phyloP scores from a whole-genome alignment of 2,797 vertebrate species.

The Poeciliopsis presidionis region DNA sequence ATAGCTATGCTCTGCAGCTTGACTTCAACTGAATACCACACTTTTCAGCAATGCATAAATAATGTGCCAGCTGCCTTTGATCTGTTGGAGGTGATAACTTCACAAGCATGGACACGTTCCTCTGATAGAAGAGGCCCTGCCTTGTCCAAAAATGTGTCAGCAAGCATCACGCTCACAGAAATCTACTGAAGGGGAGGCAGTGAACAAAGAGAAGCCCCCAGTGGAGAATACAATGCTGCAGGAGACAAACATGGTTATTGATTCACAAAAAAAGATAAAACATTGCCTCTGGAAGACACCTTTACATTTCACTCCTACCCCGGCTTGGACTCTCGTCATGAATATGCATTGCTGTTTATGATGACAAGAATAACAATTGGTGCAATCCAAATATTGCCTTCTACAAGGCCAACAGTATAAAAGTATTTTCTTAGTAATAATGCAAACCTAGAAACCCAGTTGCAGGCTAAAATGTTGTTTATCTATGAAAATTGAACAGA shows the following conservation, averaged over 20 bases:
- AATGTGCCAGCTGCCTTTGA: slow-evolving; percentile 72
- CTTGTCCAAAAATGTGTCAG: slow-evolving; percentile 71
- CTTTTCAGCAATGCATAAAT: slow-evolving; percentile 65
- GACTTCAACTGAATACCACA: slow-evolving; percentile 60
- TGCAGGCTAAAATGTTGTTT: background rate
- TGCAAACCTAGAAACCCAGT: background rate
- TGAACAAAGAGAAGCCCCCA: slow-evolving; percentile 30
- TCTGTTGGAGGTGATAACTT: slow-evolving; percentile 69
- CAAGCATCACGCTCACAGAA: slow-evolving; percentile 60
- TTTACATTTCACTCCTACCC: background rate
- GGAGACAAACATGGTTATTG: slow-evolving; percentile 3
- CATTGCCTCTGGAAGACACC: background rate
- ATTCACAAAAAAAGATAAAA: slow-evolving; percentile 1
- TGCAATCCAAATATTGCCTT: background rate
- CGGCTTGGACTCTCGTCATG: background rate
- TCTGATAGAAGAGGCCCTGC: slow-evolving; percentile 49
- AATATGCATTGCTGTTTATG: background rate
- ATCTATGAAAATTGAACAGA: background rate
- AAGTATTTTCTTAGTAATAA: background rate
- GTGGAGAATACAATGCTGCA: slow-evolving; percentile 8
- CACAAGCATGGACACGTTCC: slow-evolving; percentile 61
- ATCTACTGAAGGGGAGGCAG: slow-evolving; percentile 31
- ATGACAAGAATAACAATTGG: background rate
- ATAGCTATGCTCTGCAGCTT: slow-evolving; percentile 39
- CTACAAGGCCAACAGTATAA: background rate